Conservation (phyloP, 2,797 vertebrate species). For the Saxicola maurus region DNA sequence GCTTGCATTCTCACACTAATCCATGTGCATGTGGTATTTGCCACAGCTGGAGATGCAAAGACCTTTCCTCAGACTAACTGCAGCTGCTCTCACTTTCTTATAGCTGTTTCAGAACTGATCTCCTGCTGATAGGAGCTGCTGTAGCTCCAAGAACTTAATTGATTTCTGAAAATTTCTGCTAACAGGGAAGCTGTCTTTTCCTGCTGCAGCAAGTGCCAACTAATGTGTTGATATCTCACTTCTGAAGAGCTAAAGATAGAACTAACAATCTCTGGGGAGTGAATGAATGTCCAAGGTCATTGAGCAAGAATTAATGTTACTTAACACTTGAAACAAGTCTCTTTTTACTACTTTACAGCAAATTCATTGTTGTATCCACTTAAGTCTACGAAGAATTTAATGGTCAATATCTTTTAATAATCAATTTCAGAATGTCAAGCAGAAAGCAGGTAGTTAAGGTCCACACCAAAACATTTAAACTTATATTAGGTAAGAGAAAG, state of each 20-base stretch:
- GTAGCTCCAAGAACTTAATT: background rate
- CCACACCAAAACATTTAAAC: background rate
- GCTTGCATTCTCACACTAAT: background rate
- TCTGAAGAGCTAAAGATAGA: background rate
- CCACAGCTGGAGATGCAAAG: background rate
- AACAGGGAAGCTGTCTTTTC: background rate
- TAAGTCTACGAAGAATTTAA: background rate
- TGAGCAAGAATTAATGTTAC: background rate
- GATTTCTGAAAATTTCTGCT: constrained; percentile 2
- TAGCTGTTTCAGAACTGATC: background rate
- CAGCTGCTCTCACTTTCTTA: background rate
- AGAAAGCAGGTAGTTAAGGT: background rate
- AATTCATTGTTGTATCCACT: background rate
- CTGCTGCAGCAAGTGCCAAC: background rate
- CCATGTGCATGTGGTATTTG: background rate
- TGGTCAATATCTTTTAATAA: background rate
- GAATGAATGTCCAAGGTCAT: background rate
- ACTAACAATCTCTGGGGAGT: background rate
- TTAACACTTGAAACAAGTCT: background rate
- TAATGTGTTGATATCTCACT: background rate
- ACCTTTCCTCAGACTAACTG: background rate
- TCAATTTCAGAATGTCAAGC: background rate
- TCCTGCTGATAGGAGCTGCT: constrained; percentile 1
- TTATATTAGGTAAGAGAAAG: background rate
- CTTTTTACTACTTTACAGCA: background rate